Base-by-base conservation (phyloP, 2,797 vertebrate species). In the Pseudocheirus occidentalis region DNA sequence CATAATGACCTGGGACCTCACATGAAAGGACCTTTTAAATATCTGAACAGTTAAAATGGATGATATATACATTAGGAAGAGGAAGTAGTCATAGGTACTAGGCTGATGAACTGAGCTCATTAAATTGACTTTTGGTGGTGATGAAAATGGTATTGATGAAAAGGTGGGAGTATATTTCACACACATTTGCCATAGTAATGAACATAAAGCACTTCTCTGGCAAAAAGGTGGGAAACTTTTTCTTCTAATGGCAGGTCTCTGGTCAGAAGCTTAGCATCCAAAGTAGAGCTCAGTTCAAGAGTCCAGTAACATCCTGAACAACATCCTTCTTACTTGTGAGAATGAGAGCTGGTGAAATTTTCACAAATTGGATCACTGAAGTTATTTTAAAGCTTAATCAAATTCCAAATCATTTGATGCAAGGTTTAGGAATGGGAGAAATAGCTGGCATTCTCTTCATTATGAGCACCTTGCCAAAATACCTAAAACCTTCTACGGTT, bases 11-110 rank as follows among this genome's bases (percentile, higher is more conserved):
- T 92, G 91, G 97, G 96, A 97, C 96, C 96, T 96, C 95, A 97
- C 95, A 91, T 98, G 97, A 98, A 98, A 96, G 96, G 97, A 90
- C 95, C 94, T 96, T 97, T 98, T 97, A 98, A 97, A 97, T 97
- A 97, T 96, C 94, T 54, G 93, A 98, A 97, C 95, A n/a, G 96
- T 97, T 98, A 98, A 97, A 98, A 97, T 96, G 97, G 93, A 94
- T 98, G 98, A 54, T 96, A 96, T 98, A 98, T 97, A 97, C 98
- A 96, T 98, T 92, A 97, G 97, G 98, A 96, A 98, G 95, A 97
- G 92, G 95, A 95, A 97, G 90, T 54, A 97, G 94, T 97, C 92
- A 59, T 53, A 98, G 95, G 95, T 59, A 97, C 59, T 18, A 94
- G 57, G 92, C 96, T 98, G 98, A 98, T 96, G 97, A 98, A 98